These are phyloP conservation scores for Anthopleura sola DNA, from an alignment of 64 coral and sea anemone genomes.

Conservation along the genomic window DNA sequence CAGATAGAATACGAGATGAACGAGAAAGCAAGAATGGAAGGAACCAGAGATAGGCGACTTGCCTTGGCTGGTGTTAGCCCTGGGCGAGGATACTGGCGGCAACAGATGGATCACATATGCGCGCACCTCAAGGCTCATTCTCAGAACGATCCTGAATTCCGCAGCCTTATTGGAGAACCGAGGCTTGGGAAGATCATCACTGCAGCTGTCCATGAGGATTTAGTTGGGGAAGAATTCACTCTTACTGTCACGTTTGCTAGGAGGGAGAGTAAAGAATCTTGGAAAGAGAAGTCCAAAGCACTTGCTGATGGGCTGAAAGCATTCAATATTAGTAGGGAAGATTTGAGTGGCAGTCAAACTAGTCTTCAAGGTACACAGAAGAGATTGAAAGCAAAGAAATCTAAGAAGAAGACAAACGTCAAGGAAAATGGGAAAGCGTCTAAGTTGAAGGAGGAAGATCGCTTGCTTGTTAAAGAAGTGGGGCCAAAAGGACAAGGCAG, in stretches of 20 bases:
- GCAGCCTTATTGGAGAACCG: slow-evolving; percentile 86
- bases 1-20: slow-evolving; percentile 63
- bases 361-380: slow-evolving; percentile 39
- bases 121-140: slow-evolving; percentile 88
- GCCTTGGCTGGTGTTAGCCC: slow-evolving; percentile 79
- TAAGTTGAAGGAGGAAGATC: slow-evolving; percentile 61
- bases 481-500: slow-evolving; percentile 77
- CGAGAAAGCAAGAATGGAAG: slow-evolving; percentile 77
- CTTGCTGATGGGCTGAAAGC: slow-evolving; percentile 63
- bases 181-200: slow-evolving; percentile 82
- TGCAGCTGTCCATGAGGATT: slow-evolving; percentile 81
- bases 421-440: slow-evolving; percentile 39
- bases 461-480: slow-evolving; percentile 61
- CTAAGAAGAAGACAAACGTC: slow-evolving; percentile 41
- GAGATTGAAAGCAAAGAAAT: slow-evolving; percentile 37
- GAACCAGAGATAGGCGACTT: slow-evolving; percentile 72
- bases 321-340: slow-evolving; percentile 71
- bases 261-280: slow-evolving; percentile 70
- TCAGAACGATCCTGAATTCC: slow-evolving; percentile 94
- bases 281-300: slow-evolving; percentile 78
- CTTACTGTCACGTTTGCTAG: slow-evolving; percentile 81
- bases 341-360: slow-evolving; percentile 50
- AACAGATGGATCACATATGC: slow-evolving; percentile 98
- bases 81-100: slow-evolving; percentile 92
- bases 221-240: slow-evolving; percentile 87